Conservation (phyloP, 2,888 invertebrate genomes). For the Andricus curvator region DNA sequence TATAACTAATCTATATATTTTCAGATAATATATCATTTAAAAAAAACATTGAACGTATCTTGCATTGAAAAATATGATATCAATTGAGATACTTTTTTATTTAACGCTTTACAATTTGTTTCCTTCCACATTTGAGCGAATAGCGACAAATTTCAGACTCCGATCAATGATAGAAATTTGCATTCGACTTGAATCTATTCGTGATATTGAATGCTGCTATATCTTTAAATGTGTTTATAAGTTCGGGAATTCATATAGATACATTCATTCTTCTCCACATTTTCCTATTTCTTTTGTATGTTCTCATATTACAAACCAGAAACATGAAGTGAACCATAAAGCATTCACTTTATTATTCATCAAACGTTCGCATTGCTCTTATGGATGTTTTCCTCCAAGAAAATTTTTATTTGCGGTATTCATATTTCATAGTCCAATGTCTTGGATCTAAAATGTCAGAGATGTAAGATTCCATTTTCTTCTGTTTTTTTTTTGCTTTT, state of each 20-base stretch:
- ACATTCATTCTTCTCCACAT: not conserved
- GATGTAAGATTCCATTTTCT: not conserved
- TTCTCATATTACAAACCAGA: not conserved
- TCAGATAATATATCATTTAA: too few relatives aligned
- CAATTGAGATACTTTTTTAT: too few relatives aligned
- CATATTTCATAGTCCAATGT: slow-evolving; percentile 13
- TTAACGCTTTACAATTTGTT: too few relatives aligned
- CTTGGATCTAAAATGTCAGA: not conserved
- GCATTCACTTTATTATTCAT: slow-evolving; percentile 31
- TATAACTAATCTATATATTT: too few relatives aligned
- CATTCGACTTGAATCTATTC: not conserved
- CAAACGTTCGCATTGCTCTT: slow-evolving; percentile 30
- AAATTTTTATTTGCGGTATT: slow-evolving; percentile 22
- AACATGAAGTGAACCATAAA: slow-evolving; percentile 16
- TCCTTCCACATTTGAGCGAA: too few relatives aligned
- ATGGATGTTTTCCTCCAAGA: not conserved
- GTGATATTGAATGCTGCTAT: not conserved
- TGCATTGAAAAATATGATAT: too few relatives aligned
- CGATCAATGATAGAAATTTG: too few relatives aligned
- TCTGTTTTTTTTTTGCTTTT: not conserved
- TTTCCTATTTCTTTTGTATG: not conserved
- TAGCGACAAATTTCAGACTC: too few relatives aligned
- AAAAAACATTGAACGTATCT: too few relatives aligned
- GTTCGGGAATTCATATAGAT: not conserved
- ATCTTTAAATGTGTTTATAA: not conserved